Base-by-base conservation (phyloP, 2,888 invertebrate species). In the Trypoxylon attenuatum region DNA sequence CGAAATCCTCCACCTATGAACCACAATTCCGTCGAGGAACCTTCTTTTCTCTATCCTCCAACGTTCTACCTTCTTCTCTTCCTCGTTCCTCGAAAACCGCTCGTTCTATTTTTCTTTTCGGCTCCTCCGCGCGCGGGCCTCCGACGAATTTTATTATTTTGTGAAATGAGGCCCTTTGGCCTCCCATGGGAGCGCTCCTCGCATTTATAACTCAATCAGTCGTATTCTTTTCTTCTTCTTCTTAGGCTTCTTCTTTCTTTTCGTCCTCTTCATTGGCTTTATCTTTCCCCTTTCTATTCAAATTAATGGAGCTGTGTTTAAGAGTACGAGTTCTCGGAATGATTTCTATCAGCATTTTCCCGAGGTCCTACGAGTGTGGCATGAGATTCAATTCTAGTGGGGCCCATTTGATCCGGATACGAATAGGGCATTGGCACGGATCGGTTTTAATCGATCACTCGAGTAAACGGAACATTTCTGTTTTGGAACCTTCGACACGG, bases 81-180 rank as follows among this genome's bases (percentile, higher is more conserved):
- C 33, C 10, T 33, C 39, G 49, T 72, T 66, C 59, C 58, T 39
- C 54, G 56, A 59, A 55, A 66, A 33, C 10, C 10, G 33, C 33
- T 33, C 33, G 33, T 33, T 33, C 33, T 33, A 33, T 33, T 33
- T 33, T 33, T 33, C 33, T 33, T 33, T 13, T 10, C 13, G 33
- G 8, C 19, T 52, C 15, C 16, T 23, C 13, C 33, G 16, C n/a
- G 15, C n/a, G 22, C 45, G 47, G 64, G 55, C 74, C 72, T 74
- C 82, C 79, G 21, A 81, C 82, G 81, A 83, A 33, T 10, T 84
- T 85, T 84, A 84, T 85, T 84, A 84, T 84, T 84, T 84, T 85
- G 33, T 33, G n/a, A 33, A 33, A 33, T 33, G 33, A 33, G 33
- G 4, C 33, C 33, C n/a, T 4, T 5, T 8, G 13, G 10, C 10